Conservation (phyloP, 2,888 invertebrate species). For the Nymphalis polychloros region DNA sequence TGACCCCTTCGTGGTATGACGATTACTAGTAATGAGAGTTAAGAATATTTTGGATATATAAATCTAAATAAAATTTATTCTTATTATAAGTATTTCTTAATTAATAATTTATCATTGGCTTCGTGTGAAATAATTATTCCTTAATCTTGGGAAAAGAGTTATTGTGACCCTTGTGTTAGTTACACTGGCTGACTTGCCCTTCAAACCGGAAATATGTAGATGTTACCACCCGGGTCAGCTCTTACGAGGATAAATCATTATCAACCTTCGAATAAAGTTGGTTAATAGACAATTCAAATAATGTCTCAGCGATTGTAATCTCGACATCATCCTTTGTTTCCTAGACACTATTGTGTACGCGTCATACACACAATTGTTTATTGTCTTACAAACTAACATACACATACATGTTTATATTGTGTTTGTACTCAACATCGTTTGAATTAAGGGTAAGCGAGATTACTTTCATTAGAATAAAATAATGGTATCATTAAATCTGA, state of each 20-base stretch:
- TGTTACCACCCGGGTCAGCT: no score
- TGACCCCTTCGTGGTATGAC: neutral
- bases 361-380: constrained; percentile 8
- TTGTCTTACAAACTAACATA: neutral
- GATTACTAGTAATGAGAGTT: neutral
- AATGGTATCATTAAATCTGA: no score
- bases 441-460: neutral
- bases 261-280: neutral
- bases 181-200: no score
- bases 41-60: neutral
- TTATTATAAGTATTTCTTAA: no score
- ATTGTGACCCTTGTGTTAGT: no score
- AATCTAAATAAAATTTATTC: neutral
- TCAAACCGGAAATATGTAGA: no score
- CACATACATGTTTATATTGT: neutral
- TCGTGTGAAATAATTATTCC: no score
- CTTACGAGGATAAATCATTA: neutral
- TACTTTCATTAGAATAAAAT: no score
- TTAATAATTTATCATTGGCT: no score
- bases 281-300: constrained; percentile 8
- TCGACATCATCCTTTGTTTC: constrained; percentile 9
- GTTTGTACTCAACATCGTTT: neutral
- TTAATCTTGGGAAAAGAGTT: no score
- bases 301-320: neutral
- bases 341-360: constrained; percentile 4